These are phyloP conservation scores for Stegastes partitus DNA, from an alignment of 2,113 vertebrate genomes.

Conservation along the genomic window DNA sequence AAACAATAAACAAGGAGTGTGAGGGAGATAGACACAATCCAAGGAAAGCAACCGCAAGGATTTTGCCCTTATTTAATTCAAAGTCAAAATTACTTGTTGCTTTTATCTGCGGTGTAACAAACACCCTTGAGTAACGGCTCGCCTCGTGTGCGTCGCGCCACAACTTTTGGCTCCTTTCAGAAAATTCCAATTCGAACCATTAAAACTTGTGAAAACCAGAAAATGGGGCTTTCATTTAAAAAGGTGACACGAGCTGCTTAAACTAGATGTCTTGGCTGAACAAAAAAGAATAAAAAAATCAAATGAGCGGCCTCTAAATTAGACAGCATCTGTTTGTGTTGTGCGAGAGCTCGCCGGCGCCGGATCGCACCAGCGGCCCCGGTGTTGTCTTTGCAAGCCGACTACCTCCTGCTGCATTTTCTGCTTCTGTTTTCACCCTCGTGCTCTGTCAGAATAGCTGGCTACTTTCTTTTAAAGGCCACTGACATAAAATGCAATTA, in stretches of 20 bases:
- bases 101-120: not conserved
- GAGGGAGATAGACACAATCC: not conserved
- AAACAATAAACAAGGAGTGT: slow-evolving; percentile 9
- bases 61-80: slow-evolving; percentile 5
- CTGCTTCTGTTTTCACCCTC: not conserved
- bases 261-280: not conserved
- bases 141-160: not conserved
- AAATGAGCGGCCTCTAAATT: slow-evolving; percentile 8
- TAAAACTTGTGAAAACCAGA: not conserved
- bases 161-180: slow-evolving; percentile 7
- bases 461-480: not conserved
- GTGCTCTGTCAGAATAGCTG: not conserved
- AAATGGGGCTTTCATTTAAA: not conserved
- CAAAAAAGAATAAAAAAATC: slow-evolving; percentile 7
- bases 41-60: not conserved
- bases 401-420: slow-evolving; percentile 10
- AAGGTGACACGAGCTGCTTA: not conserved
- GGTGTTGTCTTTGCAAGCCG: slow-evolving; percentile 14
- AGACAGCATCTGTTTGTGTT: slow-evolving; percentile 18
- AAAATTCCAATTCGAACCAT: slow-evolving; percentile 8
- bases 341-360: not conserved
- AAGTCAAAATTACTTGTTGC: not conserved
- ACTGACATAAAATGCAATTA: not conserved
- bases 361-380: not conserved
- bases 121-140: slow-evolving; percentile 1